Percentiles rank a stretch among this genome's conserved stretches.
Evolutionary conservation across 2,113 vertebrate species (phyloP).

Genomic region (Sigmodon hispidus): DNA sequence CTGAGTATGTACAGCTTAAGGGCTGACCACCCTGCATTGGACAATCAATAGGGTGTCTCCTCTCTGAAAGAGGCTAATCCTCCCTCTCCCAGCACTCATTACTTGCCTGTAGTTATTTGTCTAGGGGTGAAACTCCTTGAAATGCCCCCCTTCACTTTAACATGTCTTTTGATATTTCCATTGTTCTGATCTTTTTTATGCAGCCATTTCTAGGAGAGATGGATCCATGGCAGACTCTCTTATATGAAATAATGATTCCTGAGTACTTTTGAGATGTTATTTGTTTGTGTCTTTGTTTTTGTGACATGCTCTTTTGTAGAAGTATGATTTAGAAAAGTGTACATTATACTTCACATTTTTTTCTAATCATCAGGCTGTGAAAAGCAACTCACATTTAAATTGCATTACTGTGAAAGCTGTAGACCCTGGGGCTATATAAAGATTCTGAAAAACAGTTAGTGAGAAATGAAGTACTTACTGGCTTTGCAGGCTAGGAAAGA

Average conservation of each 20-base stretch:
- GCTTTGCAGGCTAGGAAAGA: neutral
- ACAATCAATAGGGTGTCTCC: neutral
- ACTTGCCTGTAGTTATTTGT: neutral
- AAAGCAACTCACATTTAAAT: conserved; percentile 54
- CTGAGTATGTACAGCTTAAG: neutral
- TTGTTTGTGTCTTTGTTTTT: neutral
- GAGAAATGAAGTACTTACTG: conserved; percentile 45
- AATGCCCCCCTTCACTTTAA: neutral
- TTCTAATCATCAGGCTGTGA: conserved; percentile 9
- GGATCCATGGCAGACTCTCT: neutral
- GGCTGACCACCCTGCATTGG: neutral
- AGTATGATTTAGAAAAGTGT: neutral
- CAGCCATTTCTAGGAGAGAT: neutral
- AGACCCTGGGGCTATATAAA: conserved; percentile 5
- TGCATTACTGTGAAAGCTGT: conserved; percentile 36
- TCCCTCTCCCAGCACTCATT: neutral
- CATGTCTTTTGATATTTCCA: neutral
- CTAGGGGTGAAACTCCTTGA: neutral
- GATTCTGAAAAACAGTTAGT: conserved; percentile 24
- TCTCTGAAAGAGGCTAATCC: neutral
- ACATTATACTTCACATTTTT: neutral
- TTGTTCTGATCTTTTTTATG: neutral
- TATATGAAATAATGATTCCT: neutral
- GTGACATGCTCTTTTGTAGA: neutral
- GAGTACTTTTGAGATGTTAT: conserved; percentile 43